Evolutionary conservation across 2,797 vertebrate genomes (phyloP), one percentile per base, ranked within the genome.

Genomic region (Lepilemur septentrionalis): DNA sequence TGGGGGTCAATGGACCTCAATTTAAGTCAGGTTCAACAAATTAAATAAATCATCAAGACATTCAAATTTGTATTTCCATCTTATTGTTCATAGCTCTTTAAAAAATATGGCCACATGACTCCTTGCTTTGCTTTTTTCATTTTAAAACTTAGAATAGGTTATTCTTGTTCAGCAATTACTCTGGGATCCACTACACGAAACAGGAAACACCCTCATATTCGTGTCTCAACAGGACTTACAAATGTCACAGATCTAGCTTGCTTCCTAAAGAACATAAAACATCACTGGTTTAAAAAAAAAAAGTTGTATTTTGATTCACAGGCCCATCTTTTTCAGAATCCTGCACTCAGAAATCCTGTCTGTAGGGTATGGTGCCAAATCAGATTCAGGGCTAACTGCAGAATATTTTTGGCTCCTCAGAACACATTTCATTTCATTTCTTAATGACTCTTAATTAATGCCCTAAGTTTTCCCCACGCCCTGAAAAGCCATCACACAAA

Each of bases 401-500:
- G 73, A 97, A 83, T 15, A 93, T 25, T 50, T 79, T 80, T 86
- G 81, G 59, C 73, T 94, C 78, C 82, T 84, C n/a, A 73, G 59
- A 90, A 91, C 63, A 93, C 70, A 85, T 79, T 92, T 75, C 59
- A 63, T 52, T 93, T 82, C 76, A 93, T 69, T 89, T 52, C n/a
- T 81, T 92, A 84, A 86, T 93, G 70, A n/a, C 41, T 86, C 88
- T 95, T 92, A 92, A 93, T 96, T 46, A 94, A 96, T 76, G 63
- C 10, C 50, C 61, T 82, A 59, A 76, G 38, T 89, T 88, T 89
- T 41, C 23, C 48, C 88, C 32, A 38, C 65, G 43, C 25, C 32
- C 0, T 1, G 48, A 81, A 90, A 93, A 95, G 80, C 7, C 22
- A 80, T 52, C 73, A 52, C 14, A 73, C 30, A 57, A 35, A 89